Conservation (phyloP, 2,888 invertebrate species). For the Patella ulyssiponensis region DNA sequence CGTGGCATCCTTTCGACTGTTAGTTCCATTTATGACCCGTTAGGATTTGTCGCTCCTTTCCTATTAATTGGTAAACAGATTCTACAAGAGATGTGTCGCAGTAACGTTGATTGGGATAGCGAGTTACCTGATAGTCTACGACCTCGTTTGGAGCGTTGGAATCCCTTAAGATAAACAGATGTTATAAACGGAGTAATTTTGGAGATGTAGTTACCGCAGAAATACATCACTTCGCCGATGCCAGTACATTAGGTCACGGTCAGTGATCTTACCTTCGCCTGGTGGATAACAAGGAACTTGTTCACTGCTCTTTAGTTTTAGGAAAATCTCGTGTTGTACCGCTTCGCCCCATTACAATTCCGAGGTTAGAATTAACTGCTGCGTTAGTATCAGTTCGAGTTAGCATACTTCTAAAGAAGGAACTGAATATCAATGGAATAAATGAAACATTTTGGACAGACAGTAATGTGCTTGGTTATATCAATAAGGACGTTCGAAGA, state of each 20-base stretch:
- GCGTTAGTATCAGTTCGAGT: slow-evolving; percentile 40
- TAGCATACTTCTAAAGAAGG: slow-evolving; percentile 28
- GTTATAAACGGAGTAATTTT: neutral
- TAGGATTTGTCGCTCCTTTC: slow-evolving; percentile 24
- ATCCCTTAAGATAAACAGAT: neutral
- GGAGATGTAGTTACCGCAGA: neutral
- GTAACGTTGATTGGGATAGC: slow-evolving; percentile 22
- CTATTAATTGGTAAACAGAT: slow-evolving; percentile 25
- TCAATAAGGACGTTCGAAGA: slow-evolving; percentile 40
- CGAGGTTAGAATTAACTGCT: slow-evolving; percentile 40
- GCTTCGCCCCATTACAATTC: slow-evolving; percentile 30
- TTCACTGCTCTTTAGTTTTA: slow-evolving; percentile 8
- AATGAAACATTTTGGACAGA: slow-evolving; percentile 44
- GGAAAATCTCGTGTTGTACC: neutral
- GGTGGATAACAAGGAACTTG: neutral
- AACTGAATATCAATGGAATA: slow-evolving; percentile 25
- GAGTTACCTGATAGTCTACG: slow-evolving; percentile 11
- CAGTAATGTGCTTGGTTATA: slow-evolving; percentile 41
- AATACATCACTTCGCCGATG: neutral
- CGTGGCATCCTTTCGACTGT: neutral
- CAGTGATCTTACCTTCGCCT: slow-evolving; percentile 7
- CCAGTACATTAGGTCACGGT: slow-evolving; percentile 1
- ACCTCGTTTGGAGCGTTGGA: neutral
- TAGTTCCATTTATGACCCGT: slow-evolving; percentile 25
- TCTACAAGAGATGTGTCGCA: slow-evolving; percentile 20